Evolutionary conservation across 2,113 vertebrate species (phyloP), one percentile per base, ranked within the genome.

Genomic region (Galbula dea): DNA sequence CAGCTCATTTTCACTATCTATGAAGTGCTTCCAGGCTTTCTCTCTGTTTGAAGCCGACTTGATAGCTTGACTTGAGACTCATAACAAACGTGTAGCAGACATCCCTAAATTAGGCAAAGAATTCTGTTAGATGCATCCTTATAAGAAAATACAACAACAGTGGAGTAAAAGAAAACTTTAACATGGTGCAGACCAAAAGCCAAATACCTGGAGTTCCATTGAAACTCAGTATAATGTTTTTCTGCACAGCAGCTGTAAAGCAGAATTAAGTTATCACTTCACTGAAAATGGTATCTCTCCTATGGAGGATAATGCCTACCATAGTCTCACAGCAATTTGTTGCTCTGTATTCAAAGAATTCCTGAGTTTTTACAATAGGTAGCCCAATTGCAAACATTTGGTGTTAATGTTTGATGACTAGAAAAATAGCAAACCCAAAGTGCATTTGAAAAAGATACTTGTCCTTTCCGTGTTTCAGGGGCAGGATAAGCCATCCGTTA

Each of bases 341-440:
- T 75, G 36, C 57, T 92, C 62, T 74, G 54, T 75, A 93, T 92
- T 89, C 65, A 83, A 87, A 80, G 80, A 94, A 65, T 68, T 73
- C 69, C 68, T 61, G 82, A 90, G 65, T 93, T 85, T 78, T 65
- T 79, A 63, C 95, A 96, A 89, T 78, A 96, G 52, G 65, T 22
- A 37, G 72, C 52, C 69, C 96, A 95, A 96, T 89, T 95, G 81
- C 89, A 97, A 96, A 93, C 73, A 91, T 81, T 94, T 90, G 88
- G 62, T 71, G 76, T 89, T 95, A 89, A 94, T 48, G 58, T 57
- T 74, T 78, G 96, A 87, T 91, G 68, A 71, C 86, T 80, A 81
- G 55, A 62, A 93, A 37, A 54, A 84, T 52, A 83, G 45, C 45
- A 93, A 90, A 90, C 30, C 73, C 62, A 80, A 83, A 52, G 77